A percentile compares a stretch with the other conserved stretches of the same genome.
phyloP scores from a whole-genome alignment of 2,113 vertebrate genomes.

The Neolamprologus variostigma region DNA sequence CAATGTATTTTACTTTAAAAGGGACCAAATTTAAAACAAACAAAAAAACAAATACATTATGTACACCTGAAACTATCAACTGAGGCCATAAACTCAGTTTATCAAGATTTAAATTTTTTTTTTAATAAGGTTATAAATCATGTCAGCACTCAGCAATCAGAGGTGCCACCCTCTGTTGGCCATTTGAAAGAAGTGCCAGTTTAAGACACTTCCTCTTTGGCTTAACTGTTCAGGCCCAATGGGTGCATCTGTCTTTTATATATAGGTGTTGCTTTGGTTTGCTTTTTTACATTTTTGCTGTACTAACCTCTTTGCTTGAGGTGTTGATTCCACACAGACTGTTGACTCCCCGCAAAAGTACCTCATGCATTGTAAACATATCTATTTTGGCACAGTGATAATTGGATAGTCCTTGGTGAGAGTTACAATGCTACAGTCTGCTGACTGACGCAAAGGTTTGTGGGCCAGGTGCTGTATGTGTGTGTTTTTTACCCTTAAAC shows the following conservation, averaged over 20 bases:
- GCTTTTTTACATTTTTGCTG: not conserved
- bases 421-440: conserved; percentile 63
- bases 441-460: conserved; percentile 59
- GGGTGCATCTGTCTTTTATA: not conserved
- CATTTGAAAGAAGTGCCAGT: not conserved
- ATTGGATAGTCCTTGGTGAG: conserved; percentile 1
- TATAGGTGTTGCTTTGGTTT: not conserved
- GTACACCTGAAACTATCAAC: not conserved
- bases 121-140: not conserved
- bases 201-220: not conserved
- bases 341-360: not conserved
- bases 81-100: not conserved
- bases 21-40: not conserved
- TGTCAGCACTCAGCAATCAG: not conserved
- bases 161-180: not conserved
- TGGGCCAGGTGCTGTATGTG: conserved; percentile 19
- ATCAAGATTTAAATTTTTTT: not conserved
- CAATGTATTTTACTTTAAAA: not conserved
- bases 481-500: conserved; percentile 2
- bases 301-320: not conserved
- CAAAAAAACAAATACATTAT: not conserved
- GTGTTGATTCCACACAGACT: not conserved
- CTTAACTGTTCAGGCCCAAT: not conserved
- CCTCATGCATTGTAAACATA: conserved; percentile 8
- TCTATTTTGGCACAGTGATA: conserved; percentile 29